Evolutionary conservation across 1,140 invertebrate species (phyloP).

Genomic region (Eriosoma lanigerum): DNA sequence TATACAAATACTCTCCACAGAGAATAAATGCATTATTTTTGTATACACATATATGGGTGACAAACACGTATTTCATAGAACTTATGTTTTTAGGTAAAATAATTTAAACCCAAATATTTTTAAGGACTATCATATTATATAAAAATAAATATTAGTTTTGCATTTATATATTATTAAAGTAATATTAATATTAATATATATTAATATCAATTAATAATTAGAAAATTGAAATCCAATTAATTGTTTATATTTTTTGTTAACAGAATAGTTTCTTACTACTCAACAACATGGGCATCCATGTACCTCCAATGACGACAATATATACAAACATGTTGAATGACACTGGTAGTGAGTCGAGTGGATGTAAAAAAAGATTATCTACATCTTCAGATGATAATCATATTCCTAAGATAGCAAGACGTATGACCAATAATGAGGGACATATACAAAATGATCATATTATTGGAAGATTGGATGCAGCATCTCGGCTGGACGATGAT

Average conservation of each 20-base stretch:
- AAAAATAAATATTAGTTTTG: too few species aligned
- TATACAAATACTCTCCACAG: too few species aligned
- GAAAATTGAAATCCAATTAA: too few species aligned
- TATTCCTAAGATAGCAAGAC: conserved; percentile 29
- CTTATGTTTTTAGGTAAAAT: too few species aligned
- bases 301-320: conserved; percentile 17
- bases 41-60: too few species aligned
- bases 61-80: too few species aligned
- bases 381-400: conserved; percentile 7
- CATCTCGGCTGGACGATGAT: neutral
- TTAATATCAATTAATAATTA: too few species aligned
- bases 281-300: conserved; percentile 44
- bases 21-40: too few species aligned
- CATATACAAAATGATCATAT: conserved; percentile 5
- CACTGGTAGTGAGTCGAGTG: neutral
- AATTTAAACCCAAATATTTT: too few species aligned
- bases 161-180: too few species aligned
- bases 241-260: conserved; percentile 14
- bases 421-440: neutral
- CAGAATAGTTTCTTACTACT: conserved; percentile 36
- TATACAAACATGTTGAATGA: neutral
- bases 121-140: too few species aligned
- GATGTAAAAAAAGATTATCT: conserved; percentile 10
- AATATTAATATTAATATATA: too few species aligned
- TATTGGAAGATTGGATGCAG: neutral